phyloP scores from a whole-genome alignment of 2,888 invertebrate species.

The Ceraclea dissimilis region DNA sequence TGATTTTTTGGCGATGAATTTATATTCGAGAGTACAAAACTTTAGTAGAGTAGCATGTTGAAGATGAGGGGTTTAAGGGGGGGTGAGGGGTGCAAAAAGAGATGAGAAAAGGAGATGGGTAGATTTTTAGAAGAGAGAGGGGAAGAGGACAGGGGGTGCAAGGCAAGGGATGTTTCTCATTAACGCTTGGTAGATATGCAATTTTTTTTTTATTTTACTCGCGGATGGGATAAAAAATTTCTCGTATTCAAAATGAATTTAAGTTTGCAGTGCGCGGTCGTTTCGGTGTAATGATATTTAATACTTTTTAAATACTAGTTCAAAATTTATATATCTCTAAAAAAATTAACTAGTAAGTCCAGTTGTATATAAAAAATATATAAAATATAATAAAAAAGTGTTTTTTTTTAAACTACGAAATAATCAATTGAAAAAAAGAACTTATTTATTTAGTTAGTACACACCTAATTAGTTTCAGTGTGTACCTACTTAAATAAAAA shows the following conservation, averaged over 20 bases:
- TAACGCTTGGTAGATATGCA: slow-evolving; percentile 60
- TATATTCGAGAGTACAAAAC: slow-evolving; percentile 43
- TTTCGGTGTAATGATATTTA: too few relatives aligned
- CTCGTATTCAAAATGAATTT: neutral
- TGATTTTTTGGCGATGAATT: slow-evolving; percentile 82
- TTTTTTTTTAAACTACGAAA: too few relatives aligned
- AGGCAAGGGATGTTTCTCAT: slow-evolving; percentile 39
- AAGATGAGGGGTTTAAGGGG: neutral
- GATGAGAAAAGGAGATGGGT: neutral
- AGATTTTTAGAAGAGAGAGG: slow-evolving; percentile 18
- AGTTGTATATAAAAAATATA: too few relatives aligned
- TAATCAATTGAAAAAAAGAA: too few relatives aligned
- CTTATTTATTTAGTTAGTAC: too few relatives aligned
- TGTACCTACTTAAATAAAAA: too few relatives aligned
- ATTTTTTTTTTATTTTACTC: slow-evolving; percentile 38
- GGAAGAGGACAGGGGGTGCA: slow-evolving; percentile 14
- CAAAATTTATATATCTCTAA: too few relatives aligned
- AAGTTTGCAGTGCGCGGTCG: neutral
- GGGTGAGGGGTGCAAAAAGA: too few relatives aligned
- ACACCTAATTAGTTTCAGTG: too few relatives aligned
- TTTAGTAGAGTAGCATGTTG: neutral
- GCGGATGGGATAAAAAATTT: neutral
- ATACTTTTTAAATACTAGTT: too few relatives aligned
- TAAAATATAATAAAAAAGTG: too few relatives aligned
- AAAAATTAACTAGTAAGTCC: too few relatives aligned